Conservation (phyloP, 2,113 vertebrate species). For the Forbesichthys agassizii region DNA sequence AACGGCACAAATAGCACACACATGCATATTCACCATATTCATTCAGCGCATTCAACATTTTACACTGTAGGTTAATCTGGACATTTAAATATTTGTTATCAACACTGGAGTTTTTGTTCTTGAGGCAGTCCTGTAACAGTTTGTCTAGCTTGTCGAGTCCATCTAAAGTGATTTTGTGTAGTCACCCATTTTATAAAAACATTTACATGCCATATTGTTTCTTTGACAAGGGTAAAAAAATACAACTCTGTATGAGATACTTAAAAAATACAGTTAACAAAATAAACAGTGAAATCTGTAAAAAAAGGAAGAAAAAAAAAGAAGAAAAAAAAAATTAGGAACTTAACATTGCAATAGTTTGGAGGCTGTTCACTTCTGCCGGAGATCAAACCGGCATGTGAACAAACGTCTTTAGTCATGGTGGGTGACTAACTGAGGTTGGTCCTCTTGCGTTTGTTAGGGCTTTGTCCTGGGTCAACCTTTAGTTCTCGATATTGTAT, state of each 20-base stretch:
- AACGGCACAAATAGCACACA: slow-evolving; percentile 18
- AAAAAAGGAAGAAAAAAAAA: slow-evolving; percentile 28
- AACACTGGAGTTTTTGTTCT: not conserved
- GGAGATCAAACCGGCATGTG: not conserved
- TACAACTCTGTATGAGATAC: not conserved
- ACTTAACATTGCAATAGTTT: slow-evolving; percentile 59
- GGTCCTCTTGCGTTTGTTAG: slow-evolving; percentile 85
- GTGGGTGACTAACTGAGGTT: slow-evolving; percentile 72
- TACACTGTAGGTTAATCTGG: not conserved
- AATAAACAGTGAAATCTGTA: not conserved
- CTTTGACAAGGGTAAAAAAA: not conserved
- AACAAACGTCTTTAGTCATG: not conserved
- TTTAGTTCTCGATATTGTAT: slow-evolving; percentile 91
- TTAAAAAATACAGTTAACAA: not conserved
- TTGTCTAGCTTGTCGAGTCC: too few relatives aligned
- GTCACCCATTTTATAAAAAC: not conserved
- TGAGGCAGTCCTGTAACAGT: not conserved
- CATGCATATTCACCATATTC: slow-evolving; percentile 7
- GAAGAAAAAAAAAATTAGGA: slow-evolving; percentile 34
- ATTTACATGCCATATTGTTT: not conserved
- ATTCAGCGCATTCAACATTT: slow-evolving; percentile 4
- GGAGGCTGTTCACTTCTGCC: not conserved
- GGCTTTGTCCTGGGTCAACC: slow-evolving; percentile 84
- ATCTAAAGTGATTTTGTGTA: too few relatives aligned
- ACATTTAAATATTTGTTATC: not conserved